Base-by-base conservation (phyloP, 2,797 vertebrate genomes). In the Spea hammondii region DNA sequence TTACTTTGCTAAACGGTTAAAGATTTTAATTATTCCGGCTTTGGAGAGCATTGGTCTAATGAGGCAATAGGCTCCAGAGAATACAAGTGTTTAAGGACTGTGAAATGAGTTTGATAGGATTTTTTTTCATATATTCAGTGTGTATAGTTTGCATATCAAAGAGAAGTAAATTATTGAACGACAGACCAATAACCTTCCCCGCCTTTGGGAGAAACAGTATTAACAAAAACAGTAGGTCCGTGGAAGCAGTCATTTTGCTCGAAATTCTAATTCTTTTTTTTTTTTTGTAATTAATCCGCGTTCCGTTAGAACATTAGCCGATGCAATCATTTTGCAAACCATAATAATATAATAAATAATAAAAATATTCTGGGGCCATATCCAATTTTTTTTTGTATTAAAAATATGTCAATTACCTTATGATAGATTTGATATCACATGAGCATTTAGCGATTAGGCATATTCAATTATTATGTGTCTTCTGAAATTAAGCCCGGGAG, bases 1-100 rank as follows among this genome's bases (percentile, higher is more conserved):
- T 97, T 96, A 97, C 97, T 99, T 97, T 98, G 95, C 97, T 98
- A 98, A 98, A 97, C 97, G 97, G 96, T 96, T 99, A 95, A 99
- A 97, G 96, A 98, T 98, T 98, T 99, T 99, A 99, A 99, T 99
- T 99, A 98, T 93, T 95, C 95, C 89, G 92, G 95, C 98, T 98
- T 97, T 98, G 95, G 96, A 97, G 95, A 98, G 96, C 95, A 96
- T 91, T 95, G 96, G 95, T 94, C 96, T 99, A 99, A 99, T 98
- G 97, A 98, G 97, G 95, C 97, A 91, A 91, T 93, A 95, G 95
- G 94, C 96, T 97, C 96, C 90, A 89, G 95, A 97, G 96, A 98
- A 96, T 94, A 89, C 90, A 91, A 92, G 93, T 91, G 94, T 95
- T 95, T 97, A 96, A 96, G 96, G 95, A 97, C 93, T 97, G 96